These are phyloP conservation scores for Hoplostethus atlanticus DNA, from an alignment of 2,797 vertebrate genomes.

Conservation along the genomic window DNA sequence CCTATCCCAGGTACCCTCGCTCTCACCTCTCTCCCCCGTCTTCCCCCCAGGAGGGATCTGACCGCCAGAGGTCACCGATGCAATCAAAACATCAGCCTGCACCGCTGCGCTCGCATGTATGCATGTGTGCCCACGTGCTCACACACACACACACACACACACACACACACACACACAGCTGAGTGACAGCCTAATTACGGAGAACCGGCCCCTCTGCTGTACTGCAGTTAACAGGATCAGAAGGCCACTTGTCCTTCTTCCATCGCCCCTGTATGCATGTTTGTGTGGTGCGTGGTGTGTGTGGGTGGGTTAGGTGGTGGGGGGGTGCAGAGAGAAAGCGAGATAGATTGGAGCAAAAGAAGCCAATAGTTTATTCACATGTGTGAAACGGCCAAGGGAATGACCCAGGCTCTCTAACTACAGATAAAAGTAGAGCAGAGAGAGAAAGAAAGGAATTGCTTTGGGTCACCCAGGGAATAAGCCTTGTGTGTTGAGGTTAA, in stretches of 20 bases:
- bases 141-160: slow-evolving; percentile 31
- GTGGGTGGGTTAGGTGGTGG: slow-evolving; percentile 30
- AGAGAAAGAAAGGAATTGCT: slow-evolving; percentile 53
- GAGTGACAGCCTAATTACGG: slow-evolving; percentile 79
- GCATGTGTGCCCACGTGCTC: neutral
- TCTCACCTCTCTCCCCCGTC: slow-evolving; percentile 4
- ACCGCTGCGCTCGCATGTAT: neutral
- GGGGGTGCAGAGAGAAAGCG: neutral
- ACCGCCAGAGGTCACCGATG: slow-evolving; percentile 46
- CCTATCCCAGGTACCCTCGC: slow-evolving; percentile 36
- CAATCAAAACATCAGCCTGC: slow-evolving; percentile 51
- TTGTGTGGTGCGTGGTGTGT: slow-evolving; percentile 23
- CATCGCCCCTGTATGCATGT: slow-evolving; percentile 48
- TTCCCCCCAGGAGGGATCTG: too few relatives aligned
- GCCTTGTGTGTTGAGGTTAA: slow-evolving; percentile 50
- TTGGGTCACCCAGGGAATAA: slow-evolving; percentile 55
- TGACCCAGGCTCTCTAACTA: slow-evolving; percentile 35
- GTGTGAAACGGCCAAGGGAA: slow-evolving; percentile 32
- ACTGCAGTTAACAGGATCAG: slow-evolving; percentile 62
- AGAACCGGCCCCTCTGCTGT: slow-evolving; percentile 49
- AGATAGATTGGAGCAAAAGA: slow-evolving; percentile 27
- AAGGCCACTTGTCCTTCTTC: slow-evolving; percentile 50
- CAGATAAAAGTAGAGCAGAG: slow-evolving; percentile 54
- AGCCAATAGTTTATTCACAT: slow-evolving; percentile 33
- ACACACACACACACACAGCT: slow-evolving; percentile 13